Evolutionary conservation across 2,113 vertebrate genomes (phyloP).

Genomic region (Oreocharis arfaki): DNA sequence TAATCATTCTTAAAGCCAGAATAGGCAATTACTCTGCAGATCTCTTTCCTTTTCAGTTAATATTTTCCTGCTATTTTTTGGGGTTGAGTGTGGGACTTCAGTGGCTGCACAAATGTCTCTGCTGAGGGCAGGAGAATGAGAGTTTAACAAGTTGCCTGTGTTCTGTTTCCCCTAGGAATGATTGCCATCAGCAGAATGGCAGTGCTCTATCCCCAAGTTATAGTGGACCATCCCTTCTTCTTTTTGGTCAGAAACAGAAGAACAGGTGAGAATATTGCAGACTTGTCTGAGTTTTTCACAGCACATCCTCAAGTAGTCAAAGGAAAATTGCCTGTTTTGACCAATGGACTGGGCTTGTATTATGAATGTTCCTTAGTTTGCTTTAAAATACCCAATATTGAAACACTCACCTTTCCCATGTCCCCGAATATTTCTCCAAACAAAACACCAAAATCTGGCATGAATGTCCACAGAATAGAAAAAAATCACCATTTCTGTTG

Average conservation of each 20-base stretch:
- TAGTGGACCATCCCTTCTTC: conserved; percentile 97
- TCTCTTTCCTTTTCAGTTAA: neutral
- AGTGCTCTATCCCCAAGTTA: conserved; percentile 94
- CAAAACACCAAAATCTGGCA: neutral
- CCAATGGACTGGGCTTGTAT: neutral
- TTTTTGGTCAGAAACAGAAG: conserved; percentile 90
- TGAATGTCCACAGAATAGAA: neutral
- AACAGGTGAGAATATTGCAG: conserved; percentile 78
- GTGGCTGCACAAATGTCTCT: neutral
- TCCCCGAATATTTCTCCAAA: neutral
- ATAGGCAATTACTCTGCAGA: neutral
- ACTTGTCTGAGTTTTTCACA: neutral
- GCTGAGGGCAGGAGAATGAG: neutral
- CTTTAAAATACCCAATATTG: neutral
- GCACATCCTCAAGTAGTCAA: neutral
- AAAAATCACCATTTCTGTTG: neutral
- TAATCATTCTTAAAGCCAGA: conserved; percentile 3
- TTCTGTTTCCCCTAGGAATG: conserved; percentile 78
- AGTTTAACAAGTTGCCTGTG: neutral
- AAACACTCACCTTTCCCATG: neutral
- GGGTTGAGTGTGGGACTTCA: neutral
- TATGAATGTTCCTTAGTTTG: neutral
- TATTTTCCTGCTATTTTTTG: neutral
- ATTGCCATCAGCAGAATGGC: conserved; percentile 92
- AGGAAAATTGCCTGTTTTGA: neutral